These are phyloP conservation scores for Acheta domesticus DNA, from an alignment of 2,888 invertebrate species.

Conservation along the genomic window DNA sequence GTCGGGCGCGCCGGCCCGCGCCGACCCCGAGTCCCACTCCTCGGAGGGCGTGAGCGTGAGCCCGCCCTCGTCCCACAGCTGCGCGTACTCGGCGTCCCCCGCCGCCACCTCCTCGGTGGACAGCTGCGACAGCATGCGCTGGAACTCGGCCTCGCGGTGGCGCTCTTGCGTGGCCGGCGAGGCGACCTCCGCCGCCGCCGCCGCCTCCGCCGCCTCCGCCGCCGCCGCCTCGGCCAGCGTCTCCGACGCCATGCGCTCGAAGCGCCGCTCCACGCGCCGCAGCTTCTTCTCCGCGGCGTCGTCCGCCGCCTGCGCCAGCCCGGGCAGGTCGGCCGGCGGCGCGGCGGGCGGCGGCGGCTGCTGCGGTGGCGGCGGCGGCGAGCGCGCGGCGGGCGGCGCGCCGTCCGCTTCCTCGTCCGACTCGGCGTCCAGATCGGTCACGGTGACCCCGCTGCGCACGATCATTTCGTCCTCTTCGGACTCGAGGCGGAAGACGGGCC, in stretches of 20 bases:
- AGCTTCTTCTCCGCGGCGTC: slow-evolving; percentile 48
- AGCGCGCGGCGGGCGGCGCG: background rate
- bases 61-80: slow-evolving; percentile 49
- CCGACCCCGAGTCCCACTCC: slow-evolving; percentile 37
- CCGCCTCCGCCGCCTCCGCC: slow-evolving; percentile 42
- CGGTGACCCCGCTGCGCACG: slow-evolving; percentile 19
- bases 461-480: slow-evolving; percentile 47
- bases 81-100: slow-evolving; percentile 50
- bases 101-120: slow-evolving; percentile 53
- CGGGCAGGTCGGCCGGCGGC: background rate
- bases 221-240: slow-evolving; percentile 45
- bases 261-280: slow-evolving; percentile 51
- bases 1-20: slow-evolving; percentile 34
- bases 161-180: slow-evolving; percentile 46
- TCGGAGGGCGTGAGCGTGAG: slow-evolving; percentile 37
- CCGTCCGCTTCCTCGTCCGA: slow-evolving; percentile 21
- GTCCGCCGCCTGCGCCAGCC: background rate
- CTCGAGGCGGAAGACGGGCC: slow-evolving; percentile 50
- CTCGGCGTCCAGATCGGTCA: slow-evolving; percentile 30
- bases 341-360: background rate
- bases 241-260: slow-evolving; percentile 54
- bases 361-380: background rate
- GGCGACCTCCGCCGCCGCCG: slow-evolving; percentile 42
- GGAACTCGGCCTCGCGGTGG: slow-evolving; percentile 49
- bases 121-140: slow-evolving; percentile 51